A percentile compares a stretch with the other conserved stretches of the same genome.
phyloP scores from a whole-genome alignment of 2,113 vertebrate genomes.

The Muntiacus reevesi region DNA sequence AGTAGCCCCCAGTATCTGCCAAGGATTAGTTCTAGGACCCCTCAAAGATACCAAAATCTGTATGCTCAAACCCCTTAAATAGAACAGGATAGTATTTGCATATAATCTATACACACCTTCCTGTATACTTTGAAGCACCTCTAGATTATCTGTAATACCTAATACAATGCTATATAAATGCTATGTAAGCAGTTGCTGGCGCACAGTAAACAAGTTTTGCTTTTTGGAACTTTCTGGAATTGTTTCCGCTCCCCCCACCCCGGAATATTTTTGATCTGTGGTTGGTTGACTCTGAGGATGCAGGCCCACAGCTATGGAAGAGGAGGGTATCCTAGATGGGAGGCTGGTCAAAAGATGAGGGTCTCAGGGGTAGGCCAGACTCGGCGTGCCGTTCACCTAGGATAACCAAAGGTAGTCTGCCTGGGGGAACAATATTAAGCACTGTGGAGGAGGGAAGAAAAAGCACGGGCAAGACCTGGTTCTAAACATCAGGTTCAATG shows the following conservation, averaged over 20 bases:
- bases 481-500: not conserved
- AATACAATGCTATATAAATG: not conserved
- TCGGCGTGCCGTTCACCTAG: not conserved
- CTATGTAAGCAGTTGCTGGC: not conserved
- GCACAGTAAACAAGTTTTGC: not conserved
- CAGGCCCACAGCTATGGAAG: not conserved
- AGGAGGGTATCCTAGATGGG: not conserved
- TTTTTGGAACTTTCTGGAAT: not conserved
- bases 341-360: not conserved
- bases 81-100: not conserved
- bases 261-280: not conserved
- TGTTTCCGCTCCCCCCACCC: not conserved
- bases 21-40: not conserved
- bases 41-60: not conserved
- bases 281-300: not conserved
- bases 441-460: not conserved
- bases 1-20: not conserved
- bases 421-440: not conserved
- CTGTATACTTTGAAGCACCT: not conserved
- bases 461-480: not conserved
- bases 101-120: not conserved
- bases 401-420: not conserved
- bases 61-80: not conserved
- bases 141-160: not conserved
- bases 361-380: not conserved